These are phyloP conservation scores for Apteryx mantelli DNA, from an alignment of 2,113 vertebrate species.

Conservation along the genomic window DNA sequence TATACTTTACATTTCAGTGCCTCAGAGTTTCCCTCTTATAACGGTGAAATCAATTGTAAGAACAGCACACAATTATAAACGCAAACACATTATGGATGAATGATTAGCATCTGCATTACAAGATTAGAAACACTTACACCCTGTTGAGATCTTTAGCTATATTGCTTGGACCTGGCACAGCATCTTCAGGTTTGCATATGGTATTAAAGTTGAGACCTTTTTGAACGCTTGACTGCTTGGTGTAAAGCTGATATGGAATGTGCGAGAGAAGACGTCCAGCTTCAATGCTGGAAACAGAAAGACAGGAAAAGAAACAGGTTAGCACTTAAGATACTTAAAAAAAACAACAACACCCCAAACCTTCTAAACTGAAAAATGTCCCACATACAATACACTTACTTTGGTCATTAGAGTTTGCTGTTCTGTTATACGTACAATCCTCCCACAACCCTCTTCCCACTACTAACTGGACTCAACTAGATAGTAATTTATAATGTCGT, in stretches of 20 bases:
- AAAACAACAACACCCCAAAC: background rate
- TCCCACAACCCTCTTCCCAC: background rate
- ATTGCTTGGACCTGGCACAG: conserved; percentile 81
- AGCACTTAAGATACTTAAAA: background rate
- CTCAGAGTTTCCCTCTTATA: background rate
- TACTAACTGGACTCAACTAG: background rate
- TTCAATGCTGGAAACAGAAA: conserved; percentile 84
- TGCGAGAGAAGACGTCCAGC: conserved; percentile 90
- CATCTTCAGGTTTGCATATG: conserved; percentile 80
- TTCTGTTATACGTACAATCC: background rate
- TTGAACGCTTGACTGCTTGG: conserved; percentile 83
- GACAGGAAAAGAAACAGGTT: conserved; percentile 5
- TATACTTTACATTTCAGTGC: background rate
- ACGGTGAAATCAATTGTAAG: background rate
- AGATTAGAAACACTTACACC: conserved; percentile 78
- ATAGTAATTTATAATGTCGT: background rate
- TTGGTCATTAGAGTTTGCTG: background rate
- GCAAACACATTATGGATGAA: background rate
- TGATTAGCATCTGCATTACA: background rate
- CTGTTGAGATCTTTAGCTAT: conserved; percentile 77
- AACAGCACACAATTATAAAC: background rate
- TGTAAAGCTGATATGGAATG: conserved; percentile 92
- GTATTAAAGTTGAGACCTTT: conserved; percentile 87
- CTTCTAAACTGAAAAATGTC: background rate
- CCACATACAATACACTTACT: background rate